Conservation (phyloP, 1,140 invertebrate species). For the Hycleus cichorii region DNA sequence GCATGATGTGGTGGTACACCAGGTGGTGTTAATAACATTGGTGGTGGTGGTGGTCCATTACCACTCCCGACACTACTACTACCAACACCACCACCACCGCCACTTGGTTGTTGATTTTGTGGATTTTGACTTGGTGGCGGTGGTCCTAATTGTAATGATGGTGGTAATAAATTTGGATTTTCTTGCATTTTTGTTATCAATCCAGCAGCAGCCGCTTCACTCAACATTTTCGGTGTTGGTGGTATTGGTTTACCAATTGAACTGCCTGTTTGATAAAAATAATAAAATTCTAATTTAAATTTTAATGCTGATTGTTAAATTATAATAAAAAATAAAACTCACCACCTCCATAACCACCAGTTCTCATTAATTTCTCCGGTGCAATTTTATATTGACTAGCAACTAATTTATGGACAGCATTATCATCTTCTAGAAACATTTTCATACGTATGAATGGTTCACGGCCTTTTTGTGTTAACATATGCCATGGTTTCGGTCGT, state of each 20-base stretch:
- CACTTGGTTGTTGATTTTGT: background rate
- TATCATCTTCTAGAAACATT: constrained; percentile 95
- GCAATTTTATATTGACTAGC: constrained; percentile 97
- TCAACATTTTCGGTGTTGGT: constrained; percentile 66
- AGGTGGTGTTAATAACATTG: constrained; percentile 55
- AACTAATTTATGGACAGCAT: constrained; percentile 92
- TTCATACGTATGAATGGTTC: constrained; percentile 98
- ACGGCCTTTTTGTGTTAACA: constrained; percentile 93
- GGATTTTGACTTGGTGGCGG: constrained; percentile 13
- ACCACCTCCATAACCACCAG: constrained; percentile 80
- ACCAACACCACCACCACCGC: no score
- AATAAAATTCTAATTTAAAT: constrained; percentile 24
- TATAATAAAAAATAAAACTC: constrained; percentile 1
- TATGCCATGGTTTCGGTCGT: constrained; percentile 93
- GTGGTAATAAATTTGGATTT: constrained; percentile 45
- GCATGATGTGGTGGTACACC: constrained; percentile 57
- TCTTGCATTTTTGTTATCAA: constrained; percentile 66
- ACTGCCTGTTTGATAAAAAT: constrained; percentile 50
- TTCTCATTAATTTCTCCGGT: constrained; percentile 91
- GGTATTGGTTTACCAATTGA: constrained; percentile 67
- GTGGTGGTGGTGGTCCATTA: constrained; percentile 42
- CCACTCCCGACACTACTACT: no score
- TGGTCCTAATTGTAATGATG: constrained; percentile 44
- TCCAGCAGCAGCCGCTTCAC: constrained; percentile 51
- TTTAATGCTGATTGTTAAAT: no score